Percentiles rank a stretch among this genome's conserved stretches.
These are phyloP conservation scores for Nyctibius grandis DNA, from an alignment of 2,797 vertebrate species.

Conservation along the genomic window DNA sequence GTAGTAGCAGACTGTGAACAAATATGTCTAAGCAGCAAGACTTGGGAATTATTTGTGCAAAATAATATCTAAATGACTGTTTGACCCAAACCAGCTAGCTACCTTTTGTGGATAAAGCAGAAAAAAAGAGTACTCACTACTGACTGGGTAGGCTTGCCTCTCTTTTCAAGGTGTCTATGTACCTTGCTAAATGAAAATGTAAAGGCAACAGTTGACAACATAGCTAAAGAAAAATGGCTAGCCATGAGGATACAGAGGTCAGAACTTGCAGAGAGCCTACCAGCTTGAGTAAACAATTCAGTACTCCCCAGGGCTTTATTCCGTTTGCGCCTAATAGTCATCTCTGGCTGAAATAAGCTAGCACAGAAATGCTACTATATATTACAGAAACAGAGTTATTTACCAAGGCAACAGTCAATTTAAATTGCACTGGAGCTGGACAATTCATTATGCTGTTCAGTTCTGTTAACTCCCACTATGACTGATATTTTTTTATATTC, in stretches of 20 bases:
- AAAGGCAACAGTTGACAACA: neutral
- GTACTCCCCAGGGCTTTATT: neutral
- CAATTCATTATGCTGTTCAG: neutral
- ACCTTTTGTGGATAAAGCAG: neutral
- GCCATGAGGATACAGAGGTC: neutral
- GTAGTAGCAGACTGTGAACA: neutral
- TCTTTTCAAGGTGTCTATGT: neutral
- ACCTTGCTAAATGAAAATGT: neutral
- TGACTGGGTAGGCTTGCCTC: neutral
- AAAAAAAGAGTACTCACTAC: neutral
- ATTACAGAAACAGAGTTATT: neutral
- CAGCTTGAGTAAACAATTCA: neutral
- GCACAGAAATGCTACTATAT: neutral
- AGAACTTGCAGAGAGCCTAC: neutral
- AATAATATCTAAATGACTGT: neutral
- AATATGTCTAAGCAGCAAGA: neutral
- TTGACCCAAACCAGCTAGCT: neutral
- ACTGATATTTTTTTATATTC: neutral
- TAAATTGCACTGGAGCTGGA: neutral
- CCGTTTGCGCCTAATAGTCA: neutral
- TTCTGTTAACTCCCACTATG: neutral
- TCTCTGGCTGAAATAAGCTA: neutral
- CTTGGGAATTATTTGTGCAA: neutral
- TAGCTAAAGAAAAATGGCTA: neutral
- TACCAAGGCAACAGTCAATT: neutral